These are phyloP conservation scores for Nephrocerus scutellatus DNA, from an alignment of 2,888 invertebrate species.

Conservation along the genomic window DNA sequence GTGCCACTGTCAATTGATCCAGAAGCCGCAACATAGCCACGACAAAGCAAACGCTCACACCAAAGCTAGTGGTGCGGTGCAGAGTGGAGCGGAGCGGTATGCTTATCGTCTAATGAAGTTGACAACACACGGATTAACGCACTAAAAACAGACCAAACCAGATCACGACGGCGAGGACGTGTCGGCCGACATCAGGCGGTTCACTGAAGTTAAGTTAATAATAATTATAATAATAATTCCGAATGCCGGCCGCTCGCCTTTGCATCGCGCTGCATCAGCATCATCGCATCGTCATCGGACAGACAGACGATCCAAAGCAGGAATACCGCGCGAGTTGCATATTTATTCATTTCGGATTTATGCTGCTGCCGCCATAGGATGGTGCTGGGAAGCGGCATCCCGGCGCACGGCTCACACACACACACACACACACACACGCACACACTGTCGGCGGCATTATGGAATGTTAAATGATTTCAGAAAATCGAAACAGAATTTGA, in stretches of 20 bases:
- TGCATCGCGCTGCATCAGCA: neutral
- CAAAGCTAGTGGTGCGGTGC: slow-evolving; percentile 1
- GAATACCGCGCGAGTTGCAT: slow-evolving; percentile 1
- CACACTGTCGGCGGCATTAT: slow-evolving; percentile 17
- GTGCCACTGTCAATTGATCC: neutral
- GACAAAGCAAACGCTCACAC: slow-evolving; percentile 10
- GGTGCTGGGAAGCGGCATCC: neutral
- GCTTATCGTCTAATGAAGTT: slow-evolving; percentile 49
- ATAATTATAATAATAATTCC: slow-evolving; percentile 17
- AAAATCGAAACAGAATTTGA: too few species aligned
- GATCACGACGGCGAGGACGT: slow-evolving; percentile 18
- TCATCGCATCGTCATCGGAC: too few species aligned
- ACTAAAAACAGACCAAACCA: slow-evolving; percentile 34
- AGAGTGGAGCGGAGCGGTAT: slow-evolving; percentile 30
- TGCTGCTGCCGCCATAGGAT: slow-evolving; percentile 1
- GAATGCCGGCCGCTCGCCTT: slow-evolving; percentile 17
- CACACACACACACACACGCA: neutral
- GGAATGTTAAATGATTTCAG: slow-evolving; percentile 23
- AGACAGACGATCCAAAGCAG: too few species aligned
- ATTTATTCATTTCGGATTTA: too few species aligned
- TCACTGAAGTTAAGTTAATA: slow-evolving; percentile 19
- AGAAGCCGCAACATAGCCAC: slow-evolving; percentile 19
- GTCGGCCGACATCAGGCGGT: slow-evolving; percentile 13
- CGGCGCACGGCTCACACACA: neutral
- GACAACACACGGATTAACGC: slow-evolving; percentile 49